A percentile compares a stretch with the other conserved stretches of the same genome.
phyloP scores from a whole-genome alignment of 2,113 vertebrate genomes.

The Pelecanus crispus region DNA sequence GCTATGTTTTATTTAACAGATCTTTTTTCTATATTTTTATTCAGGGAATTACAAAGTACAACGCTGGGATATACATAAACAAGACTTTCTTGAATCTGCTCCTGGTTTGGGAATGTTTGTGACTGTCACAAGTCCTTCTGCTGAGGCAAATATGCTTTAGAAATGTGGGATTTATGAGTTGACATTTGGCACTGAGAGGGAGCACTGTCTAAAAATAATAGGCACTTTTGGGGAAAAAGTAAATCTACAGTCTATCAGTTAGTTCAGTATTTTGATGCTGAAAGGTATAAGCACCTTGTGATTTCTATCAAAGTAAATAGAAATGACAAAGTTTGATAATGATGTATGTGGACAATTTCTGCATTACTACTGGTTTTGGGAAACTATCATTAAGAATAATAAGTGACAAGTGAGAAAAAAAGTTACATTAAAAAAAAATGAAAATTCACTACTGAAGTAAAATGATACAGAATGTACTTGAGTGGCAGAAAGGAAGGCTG shows the following conservation, averaged over 20 bases:
- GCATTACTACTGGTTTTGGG: not conserved
- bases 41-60: conserved; percentile 85
- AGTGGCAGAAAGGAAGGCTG: not conserved
- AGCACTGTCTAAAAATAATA: not conserved
- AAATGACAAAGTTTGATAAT: not conserved
- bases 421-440: not conserved
- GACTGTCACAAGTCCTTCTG: conserved; percentile 75
- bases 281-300: not conserved
- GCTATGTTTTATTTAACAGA: not conserved
- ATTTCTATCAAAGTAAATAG: not conserved
- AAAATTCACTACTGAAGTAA: not conserved
- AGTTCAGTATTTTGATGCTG: not conserved
- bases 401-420: not conserved
- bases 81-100: conserved; percentile 68
- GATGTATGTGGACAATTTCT: not conserved
- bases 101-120: conserved; percentile 85
- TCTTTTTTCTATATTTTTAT: not conserved
- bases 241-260: not conserved
- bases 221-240: not conserved
- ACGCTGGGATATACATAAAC: conserved; percentile 72
- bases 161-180: not conserved
- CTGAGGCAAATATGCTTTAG: conserved; percentile 68
- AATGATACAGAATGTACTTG: not conserved
- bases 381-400: not conserved
- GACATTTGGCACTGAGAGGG: not conserved